These are phyloP conservation scores for Euborellia annulipes DNA, from an alignment of 1,140 invertebrate species.

Conservation along the genomic window DNA sequence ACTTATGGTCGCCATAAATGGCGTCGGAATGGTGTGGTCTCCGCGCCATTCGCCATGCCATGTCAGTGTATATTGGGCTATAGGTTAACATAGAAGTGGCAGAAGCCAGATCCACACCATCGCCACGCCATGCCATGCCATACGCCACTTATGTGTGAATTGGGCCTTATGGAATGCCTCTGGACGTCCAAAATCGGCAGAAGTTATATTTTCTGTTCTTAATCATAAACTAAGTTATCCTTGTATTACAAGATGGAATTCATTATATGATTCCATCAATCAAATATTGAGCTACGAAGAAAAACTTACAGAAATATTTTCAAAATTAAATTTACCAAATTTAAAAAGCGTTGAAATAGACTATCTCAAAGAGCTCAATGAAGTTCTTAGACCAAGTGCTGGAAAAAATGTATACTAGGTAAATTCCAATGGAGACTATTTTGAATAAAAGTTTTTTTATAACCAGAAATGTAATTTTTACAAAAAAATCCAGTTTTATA, in stretches of 20 bases:
- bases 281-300: not conserved
- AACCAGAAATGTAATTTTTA: too few species aligned
- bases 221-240: constrained; percentile 2
- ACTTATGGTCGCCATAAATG: too few species aligned
- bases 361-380: not conserved
- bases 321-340: not conserved
- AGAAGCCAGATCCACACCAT: too few species aligned
- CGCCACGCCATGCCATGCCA: too few species aligned
- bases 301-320: constrained; percentile 1
- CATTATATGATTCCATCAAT: not conserved
- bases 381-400: not conserved
- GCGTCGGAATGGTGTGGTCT: too few species aligned
- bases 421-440: too few species aligned
- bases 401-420: not conserved
- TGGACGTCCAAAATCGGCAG: constrained; percentile 1
- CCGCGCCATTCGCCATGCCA: too few species aligned
- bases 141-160: too few species aligned
- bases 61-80: too few species aligned
- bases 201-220: not conserved
- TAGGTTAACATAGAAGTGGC: too few species aligned
- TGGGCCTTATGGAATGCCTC: constrained; percentile 4
- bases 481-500: too few species aligned
- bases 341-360: not conserved
- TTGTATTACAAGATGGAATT: constrained; percentile 3
- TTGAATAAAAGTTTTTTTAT: too few species aligned